A percentile compares a stretch with the other conserved stretches of the same genome.
phyloP scores from a whole-genome alignment of 37 sponge, comb jelly and placozoan species.

The Tethya wilhelma region DNA sequence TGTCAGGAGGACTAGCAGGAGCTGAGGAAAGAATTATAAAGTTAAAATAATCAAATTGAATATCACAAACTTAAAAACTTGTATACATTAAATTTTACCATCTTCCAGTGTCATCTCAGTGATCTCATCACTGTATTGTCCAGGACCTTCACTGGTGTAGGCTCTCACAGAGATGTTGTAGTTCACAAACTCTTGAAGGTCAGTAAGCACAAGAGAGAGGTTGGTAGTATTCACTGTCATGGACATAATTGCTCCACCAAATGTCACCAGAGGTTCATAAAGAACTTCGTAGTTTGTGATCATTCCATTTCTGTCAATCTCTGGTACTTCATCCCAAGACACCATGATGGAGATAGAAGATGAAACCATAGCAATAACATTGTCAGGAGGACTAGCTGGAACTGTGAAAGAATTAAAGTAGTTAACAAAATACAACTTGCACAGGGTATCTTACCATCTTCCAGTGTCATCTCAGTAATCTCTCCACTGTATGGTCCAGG shows the following conservation, averaged over 20 bases:
- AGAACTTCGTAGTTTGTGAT: constrained; percentile 2
- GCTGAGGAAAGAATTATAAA: background rate
- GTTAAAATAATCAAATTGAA: no score
- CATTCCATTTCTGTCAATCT: constrained; percentile 28
- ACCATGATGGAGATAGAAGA: constrained; percentile 33
- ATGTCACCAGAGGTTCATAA: background rate
- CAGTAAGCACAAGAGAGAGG: background rate
- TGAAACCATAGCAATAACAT: constrained; percentile 1
- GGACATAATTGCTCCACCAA: background rate
- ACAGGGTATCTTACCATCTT: constrained; percentile 28
- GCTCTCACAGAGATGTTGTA: constrained; percentile 41
- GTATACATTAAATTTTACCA: constrained; percentile 20
- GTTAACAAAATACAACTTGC: background rate
- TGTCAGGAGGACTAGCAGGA: background rate
- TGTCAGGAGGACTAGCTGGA: constrained; percentile 33
- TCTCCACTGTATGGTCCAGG: constrained; percentile 15
- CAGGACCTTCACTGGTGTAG: constrained; percentile 24
- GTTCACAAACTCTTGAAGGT: constrained; percentile 6
- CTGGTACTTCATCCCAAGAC: constrained; percentile 11
- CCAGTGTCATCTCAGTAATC: background rate
- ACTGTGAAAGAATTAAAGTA: constrained; percentile 14
- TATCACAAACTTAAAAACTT: no score
- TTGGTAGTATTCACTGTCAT: background rate
- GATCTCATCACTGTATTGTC: constrained; percentile 22
- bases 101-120: constrained; percentile 3